These are phyloP conservation scores for Macrostomum lignano DNA, from an alignment of 1,140 invertebrate species.

Conservation along the genomic window DNA sequence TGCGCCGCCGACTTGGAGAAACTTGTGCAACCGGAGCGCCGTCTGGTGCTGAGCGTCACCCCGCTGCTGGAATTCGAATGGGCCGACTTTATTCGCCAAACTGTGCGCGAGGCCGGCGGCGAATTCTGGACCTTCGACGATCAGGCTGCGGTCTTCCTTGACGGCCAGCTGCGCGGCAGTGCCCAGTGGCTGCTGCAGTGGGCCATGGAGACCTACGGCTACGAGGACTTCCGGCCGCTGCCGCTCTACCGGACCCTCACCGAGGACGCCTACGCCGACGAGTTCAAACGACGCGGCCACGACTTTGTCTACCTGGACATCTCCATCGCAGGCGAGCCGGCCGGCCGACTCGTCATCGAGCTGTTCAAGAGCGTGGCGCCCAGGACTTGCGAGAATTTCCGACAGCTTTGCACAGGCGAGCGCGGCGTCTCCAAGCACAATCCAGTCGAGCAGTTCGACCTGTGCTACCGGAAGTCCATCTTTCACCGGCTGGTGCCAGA, in stretches of 20 bases:
- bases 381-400: slow-evolving; percentile 68
- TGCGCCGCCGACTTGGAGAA: no score
- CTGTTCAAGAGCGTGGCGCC: slow-evolving; percentile 47
- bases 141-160: slow-evolving; percentile 19
- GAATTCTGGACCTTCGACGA: slow-evolving; percentile 23
- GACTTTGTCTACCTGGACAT: slow-evolving; percentile 25
- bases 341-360: slow-evolving; percentile 21
- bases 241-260: slow-evolving; percentile 21
- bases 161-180: slow-evolving; percentile 19
- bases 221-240: slow-evolving; percentile 20
- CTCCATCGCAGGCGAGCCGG: slow-evolving; percentile 14
- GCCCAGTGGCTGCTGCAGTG: slow-evolving; percentile 18
- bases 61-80: no score
- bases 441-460: slow-evolving; percentile 10
- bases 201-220: slow-evolving; percentile 18
- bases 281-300: slow-evolving; percentile 14
- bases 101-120: slow-evolving; percentile 20
- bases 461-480: slow-evolving; percentile 18
- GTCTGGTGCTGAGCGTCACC: no score
- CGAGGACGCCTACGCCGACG: slow-evolving; percentile 18
- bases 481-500: slow-evolving; percentile 25
- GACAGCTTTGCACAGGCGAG: slow-evolving; percentile 49
- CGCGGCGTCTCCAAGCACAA: slow-evolving; percentile 13
- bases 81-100: no score
- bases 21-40: no score